phyloP scores from a whole-genome alignment of 2,797 vertebrate genomes.

The Catharus ustulatus region DNA sequence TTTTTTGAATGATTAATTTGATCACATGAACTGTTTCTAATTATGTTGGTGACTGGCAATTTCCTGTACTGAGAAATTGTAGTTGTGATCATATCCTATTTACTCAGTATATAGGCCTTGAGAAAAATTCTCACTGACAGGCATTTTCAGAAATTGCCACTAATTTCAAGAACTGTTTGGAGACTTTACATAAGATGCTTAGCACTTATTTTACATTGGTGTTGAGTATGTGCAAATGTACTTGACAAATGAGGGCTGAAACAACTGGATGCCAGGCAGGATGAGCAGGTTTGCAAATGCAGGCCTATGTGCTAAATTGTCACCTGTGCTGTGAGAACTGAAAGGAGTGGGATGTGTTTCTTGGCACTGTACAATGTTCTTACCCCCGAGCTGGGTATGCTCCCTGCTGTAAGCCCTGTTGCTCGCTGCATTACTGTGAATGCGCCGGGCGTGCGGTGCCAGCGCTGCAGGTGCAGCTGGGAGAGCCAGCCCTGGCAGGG shows the following conservation, averaged over 20 bases:
- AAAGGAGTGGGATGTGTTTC: not conserved
- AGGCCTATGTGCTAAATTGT: not conserved
- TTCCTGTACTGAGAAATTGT: slow-evolving; percentile 50
- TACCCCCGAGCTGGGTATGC: not conserved
- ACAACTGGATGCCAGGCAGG: not conserved
- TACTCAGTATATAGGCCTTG: not conserved
- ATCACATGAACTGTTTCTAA: slow-evolving; percentile 63
- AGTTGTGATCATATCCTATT: slow-evolving; percentile 48
- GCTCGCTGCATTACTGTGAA: not conserved
- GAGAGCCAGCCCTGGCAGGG: not conserved
- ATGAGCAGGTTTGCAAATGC: not conserved
- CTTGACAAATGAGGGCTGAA: not conserved
- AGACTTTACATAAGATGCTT: not conserved
- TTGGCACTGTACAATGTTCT: slow-evolving; percentile 1
- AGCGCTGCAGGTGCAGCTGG: not conserved
- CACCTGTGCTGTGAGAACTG: slow-evolving; percentile 9
- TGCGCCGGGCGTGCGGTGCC: not conserved
- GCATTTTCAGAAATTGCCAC: not conserved
- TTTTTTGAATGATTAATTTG: slow-evolving; percentile 68
- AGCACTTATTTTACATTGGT: not conserved
- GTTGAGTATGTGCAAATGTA: not conserved
- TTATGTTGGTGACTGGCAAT: slow-evolving; percentile 61
- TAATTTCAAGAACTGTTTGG: not conserved
- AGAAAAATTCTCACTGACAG: slow-evolving; percentile 1
- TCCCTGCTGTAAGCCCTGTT: not conserved